A percentile compares a stretch with the other conserved stretches of the same genome.
phyloP scores from a whole-genome alignment of 1,140 invertebrate species.

The Lamellibrachia luymesi region DNA sequence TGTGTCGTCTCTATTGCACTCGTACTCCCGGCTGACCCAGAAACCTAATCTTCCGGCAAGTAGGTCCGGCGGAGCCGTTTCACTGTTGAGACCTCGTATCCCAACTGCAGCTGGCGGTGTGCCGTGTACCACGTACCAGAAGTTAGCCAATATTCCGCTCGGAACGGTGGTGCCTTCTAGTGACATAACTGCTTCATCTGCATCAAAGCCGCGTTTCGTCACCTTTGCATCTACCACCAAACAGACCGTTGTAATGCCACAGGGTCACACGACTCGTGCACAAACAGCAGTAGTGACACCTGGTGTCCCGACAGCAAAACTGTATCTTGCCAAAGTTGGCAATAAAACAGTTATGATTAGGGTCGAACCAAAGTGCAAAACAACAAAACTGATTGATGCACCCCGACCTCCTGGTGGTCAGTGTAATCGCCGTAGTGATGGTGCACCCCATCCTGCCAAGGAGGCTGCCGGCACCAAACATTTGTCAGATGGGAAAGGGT shows the following conservation, averaged over 20 bases:
- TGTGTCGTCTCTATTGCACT: neutral
- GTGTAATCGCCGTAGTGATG: neutral
- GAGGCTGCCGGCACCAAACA: neutral
- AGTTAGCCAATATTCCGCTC: neutral
- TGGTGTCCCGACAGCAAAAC: neutral
- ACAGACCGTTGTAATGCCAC: too few species aligned
- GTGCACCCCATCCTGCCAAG: neutral
- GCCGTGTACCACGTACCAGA: neutral
- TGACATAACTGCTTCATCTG: neutral
- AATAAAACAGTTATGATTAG: conserved; percentile 10
- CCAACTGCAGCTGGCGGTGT: neutral
- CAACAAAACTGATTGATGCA: neutral
- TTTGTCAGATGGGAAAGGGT: neutral
- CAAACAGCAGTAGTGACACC: neutral
- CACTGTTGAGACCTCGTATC: neutral
- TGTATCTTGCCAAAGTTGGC: conserved; percentile 4
- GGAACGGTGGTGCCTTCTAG: neutral
- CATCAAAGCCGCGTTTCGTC: neutral
- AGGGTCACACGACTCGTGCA: neutral
- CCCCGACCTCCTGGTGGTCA: neutral
- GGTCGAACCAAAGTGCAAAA: conserved; percentile 8
- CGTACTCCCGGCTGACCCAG: neutral
- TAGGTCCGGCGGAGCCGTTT: neutral
- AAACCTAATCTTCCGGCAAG: neutral
- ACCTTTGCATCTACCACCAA: neutral